Conservation (phyloP, 2,113 vertebrate genomes). For the Onychostoma macrolepis region DNA sequence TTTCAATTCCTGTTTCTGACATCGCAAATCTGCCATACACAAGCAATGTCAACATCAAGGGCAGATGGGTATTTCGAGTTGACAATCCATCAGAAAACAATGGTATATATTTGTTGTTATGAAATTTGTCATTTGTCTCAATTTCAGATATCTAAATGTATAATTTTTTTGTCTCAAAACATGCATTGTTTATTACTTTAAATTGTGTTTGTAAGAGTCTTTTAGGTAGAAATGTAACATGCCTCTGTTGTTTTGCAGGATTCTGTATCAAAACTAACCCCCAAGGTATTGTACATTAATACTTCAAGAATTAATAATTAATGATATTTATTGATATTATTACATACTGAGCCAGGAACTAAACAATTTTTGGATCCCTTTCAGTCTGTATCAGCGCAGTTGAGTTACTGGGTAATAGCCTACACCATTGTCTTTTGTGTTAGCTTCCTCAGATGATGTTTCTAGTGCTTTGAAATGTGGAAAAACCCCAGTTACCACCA, state of each 20-base stretch:
- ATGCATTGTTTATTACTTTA: background rate
- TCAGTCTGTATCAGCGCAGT: background rate
- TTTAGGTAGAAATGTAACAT: background rate
- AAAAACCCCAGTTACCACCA: slow-evolving; percentile 23
- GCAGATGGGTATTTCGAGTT: slow-evolving; percentile 1
- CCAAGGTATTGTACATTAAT: background rate
- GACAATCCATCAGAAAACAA: background rate
- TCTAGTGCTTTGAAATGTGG: slow-evolving; percentile 58
- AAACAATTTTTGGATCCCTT: background rate
- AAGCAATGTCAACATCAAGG: background rate
- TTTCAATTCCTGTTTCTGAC: background rate
- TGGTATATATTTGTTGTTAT: background rate
- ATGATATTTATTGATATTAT: background rate
- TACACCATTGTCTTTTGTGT: background rate
- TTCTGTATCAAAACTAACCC: background rate
- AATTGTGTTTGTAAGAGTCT: background rate
- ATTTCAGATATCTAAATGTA: background rate
- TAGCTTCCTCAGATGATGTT: background rate
- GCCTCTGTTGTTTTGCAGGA: background rate
- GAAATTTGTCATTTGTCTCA: background rate
- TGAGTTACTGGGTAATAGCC: background rate
- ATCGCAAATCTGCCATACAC: background rate
- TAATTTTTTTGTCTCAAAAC: background rate
- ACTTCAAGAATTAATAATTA: too few species aligned
- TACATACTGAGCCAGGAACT: background rate